Evolutionary conservation across 2,113 vertebrate species (phyloP), one percentile per base, ranked within the genome.

Genomic region (Bostrychus sinensis): DNA sequence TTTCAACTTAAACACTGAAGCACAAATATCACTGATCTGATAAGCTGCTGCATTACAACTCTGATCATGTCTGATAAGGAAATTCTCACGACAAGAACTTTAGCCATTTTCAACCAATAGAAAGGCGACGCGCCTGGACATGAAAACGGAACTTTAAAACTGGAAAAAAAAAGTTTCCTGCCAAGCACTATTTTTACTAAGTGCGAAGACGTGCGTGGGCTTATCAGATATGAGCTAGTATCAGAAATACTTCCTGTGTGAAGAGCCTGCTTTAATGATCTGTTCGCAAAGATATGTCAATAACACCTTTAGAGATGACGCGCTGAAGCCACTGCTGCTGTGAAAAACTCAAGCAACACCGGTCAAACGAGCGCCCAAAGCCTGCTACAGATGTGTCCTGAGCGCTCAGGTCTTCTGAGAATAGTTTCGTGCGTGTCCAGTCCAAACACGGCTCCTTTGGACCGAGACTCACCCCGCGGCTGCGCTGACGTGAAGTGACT

Each of bases 221-320:
- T 48, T 48, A 48, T 48, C 45, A 4, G 22, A 48, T 11, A 39
- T 7, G 45, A 13, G 12, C 45, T 2, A 25, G 22, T 14, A 25
- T 16, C 45, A 48, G 19, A 45, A 45, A 48, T 14, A 25, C 22
- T 48, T 48, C 45, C 45, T 48, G 45, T 48, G 45, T 48, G 22
- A 48, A 11, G 43, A 48, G 45, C 12, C 13, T 4, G 12, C 4
- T 38, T 32, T 32, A 32, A 32, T 32, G 30, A 32, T 32, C 28
- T 4, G 45, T 4, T 48, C 20, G 12, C 5, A 1, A 1, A 48
- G 22, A 26, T 23, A 22, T 13, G 20, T 48, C 10, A 22, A 25
- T 13, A 46, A 46, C 43, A 46, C 10, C 20, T 45, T 23, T 5
- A 46, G 20, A 46, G 43, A 7, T 46, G n/a, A 25, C 45, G 22